Evolutionary conservation across 2,888 invertebrate species (phyloP).

Genomic region (Perizoma affinitatum): DNA sequence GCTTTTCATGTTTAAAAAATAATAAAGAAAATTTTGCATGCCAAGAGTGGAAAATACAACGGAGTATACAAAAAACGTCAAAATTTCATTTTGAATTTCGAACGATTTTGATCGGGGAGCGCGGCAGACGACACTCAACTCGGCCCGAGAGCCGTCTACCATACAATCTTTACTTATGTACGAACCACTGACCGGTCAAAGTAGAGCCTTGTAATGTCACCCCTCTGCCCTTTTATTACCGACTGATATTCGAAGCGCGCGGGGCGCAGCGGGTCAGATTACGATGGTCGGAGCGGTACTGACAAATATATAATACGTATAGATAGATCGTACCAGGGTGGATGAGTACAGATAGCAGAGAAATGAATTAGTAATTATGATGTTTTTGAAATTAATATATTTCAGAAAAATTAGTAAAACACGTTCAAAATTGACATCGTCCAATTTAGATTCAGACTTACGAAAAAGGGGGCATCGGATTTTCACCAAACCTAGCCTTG

Average conservation of each 20-base stretch:
- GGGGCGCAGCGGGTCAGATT: slow-evolving; percentile 61
- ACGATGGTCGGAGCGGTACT: slow-evolving; percentile 76
- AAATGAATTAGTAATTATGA: slow-evolving; percentile 38
- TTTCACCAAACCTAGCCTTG: too few species aligned
- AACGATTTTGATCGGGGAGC: slow-evolving; percentile 78
- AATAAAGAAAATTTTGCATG: too few species aligned
- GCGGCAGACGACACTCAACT: slow-evolving; percentile 80
- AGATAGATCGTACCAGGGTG: slow-evolving; percentile 72
- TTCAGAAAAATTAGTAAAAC: too few species aligned
- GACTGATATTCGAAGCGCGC: slow-evolving; percentile 48
- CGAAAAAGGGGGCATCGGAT: too few species aligned
- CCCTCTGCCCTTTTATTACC: slow-evolving; percentile 53
- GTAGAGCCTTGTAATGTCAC: slow-evolving; percentile 62
- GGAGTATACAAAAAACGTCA: slow-evolving; percentile 56
- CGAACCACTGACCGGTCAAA: slow-evolving; percentile 56
- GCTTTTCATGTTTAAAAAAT: too few species aligned
- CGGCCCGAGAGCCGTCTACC: slow-evolving; percentile 69
- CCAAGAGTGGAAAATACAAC: background rate
- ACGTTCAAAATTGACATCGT: too few species aligned
- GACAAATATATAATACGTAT: slow-evolving; percentile 79
- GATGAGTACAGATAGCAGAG: slow-evolving; percentile 63
- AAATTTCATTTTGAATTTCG: slow-evolving; percentile 73
- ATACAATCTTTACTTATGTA: slow-evolving; percentile 72
- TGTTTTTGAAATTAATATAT: slow-evolving; percentile 4
- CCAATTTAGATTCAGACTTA: too few species aligned